phyloP scores from a whole-genome alignment of 2,113 vertebrate genomes.

The Serinus canaria region DNA sequence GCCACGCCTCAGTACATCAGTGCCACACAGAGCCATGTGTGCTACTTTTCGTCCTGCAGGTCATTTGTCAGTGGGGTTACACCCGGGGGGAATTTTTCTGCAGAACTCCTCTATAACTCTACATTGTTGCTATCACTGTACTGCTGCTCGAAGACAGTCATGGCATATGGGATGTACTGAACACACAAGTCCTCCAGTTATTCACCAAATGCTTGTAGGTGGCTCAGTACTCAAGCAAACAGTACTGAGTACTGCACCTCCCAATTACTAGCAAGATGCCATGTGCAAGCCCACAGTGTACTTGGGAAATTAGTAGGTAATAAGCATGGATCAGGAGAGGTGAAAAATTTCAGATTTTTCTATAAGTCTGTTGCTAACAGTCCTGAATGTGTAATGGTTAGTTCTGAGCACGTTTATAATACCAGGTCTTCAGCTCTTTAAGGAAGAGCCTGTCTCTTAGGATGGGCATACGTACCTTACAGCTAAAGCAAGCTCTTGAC shows the following conservation, averaged over 20 bases:
- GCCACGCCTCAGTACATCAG: not conserved
- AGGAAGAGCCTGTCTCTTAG: not conserved
- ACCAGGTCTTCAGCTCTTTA: not conserved
- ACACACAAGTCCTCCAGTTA: not conserved
- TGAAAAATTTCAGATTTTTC: not conserved
- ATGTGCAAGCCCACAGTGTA: not conserved
- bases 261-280: not conserved
- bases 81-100: not conserved
- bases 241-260: not conserved
- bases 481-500: not conserved
- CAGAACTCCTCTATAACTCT: not conserved
- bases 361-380: not conserved
- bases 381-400: not conserved
- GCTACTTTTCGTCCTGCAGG: not conserved
- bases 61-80: not conserved
- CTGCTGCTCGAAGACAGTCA: not conserved
- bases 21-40: not conserved
- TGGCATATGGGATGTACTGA: conserved; percentile 31
- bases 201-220: conserved; percentile 51
- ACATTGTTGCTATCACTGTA: not conserved
- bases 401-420: not conserved
- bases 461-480: not conserved
- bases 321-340: not conserved
- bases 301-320: conserved; percentile 5
- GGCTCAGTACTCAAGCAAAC: not conserved